Percentiles rank a stretch among this genome's conserved stretches.
Conservation (phyloP, 2,113 vertebrate genomes). For the Strix aluco region DNA sequence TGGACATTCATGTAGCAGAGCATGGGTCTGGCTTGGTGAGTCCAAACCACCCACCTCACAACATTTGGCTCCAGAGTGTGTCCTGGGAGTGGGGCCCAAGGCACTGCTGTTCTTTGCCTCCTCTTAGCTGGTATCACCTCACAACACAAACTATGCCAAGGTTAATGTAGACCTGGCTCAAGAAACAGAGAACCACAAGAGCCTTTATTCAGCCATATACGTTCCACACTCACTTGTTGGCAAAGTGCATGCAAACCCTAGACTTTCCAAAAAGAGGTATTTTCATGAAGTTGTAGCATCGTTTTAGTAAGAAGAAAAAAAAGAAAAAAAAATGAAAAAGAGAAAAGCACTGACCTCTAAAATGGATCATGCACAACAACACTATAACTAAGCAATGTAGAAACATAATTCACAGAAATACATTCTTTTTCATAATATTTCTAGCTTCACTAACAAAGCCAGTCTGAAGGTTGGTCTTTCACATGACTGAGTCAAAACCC, state of each 20-base stretch:
- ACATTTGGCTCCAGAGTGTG: neutral
- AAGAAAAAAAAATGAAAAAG: fast-evolving
- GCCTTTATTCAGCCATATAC: fast-evolving
- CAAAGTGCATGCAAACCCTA: neutral
- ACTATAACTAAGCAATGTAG: neutral
- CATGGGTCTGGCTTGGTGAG: neutral
- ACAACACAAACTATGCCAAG: neutral
- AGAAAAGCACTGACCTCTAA: neutral
- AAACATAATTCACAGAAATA: neutral
- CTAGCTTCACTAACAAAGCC: neutral
- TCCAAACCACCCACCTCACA: fast-evolving
- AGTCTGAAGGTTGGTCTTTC: neutral
- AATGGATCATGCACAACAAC: neutral
- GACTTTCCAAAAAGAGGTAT: neutral
- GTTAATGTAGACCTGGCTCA: neutral
- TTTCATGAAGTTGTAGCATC: neutral
- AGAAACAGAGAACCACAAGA: neutral
- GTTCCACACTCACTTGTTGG: neutral
- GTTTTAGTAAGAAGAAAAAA: neutral
- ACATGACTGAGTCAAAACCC: neutral
- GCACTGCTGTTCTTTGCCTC: neutral
- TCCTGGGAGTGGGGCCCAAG: neutral
- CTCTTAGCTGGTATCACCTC: neutral
- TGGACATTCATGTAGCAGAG: fast-evolving
- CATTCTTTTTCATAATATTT: neutral